Evolutionary conservation across 1,140 invertebrate genomes (phyloP).

Genomic region (honey bee (Apis mellifera)): DNA sequence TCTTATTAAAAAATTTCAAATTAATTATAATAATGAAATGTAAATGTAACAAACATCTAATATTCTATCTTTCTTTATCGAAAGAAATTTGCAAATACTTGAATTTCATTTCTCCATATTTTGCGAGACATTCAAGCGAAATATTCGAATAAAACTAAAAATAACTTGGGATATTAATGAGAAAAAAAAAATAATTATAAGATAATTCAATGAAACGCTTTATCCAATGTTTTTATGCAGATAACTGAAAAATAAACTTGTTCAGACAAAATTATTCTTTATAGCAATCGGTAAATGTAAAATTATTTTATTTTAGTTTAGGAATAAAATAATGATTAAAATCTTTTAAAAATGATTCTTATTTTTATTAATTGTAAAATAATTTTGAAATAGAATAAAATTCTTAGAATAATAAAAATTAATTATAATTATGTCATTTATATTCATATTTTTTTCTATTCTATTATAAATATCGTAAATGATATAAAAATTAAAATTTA

Average conservation of each 20-base stretch:
- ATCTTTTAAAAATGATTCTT: background rate
- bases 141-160: background rate
- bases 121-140: background rate
- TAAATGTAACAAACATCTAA: background rate
- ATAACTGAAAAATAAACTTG: background rate
- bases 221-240: background rate
- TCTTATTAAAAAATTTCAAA: slow-evolving; percentile 5
- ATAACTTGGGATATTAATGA: background rate
- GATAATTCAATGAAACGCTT: background rate
- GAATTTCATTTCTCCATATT: too few species aligned
- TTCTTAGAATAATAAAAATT: background rate
- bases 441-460: background rate
- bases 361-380: background rate
- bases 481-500: background rate
- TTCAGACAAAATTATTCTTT: background rate
- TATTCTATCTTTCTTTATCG: too few species aligned
- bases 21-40: background rate
- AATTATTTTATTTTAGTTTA: background rate
- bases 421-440: background rate
- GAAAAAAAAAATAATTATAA: background rate
- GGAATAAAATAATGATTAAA: background rate
- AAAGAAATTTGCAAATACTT: background rate
- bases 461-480: background rate
- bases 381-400: background rate
- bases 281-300: background rate